Percentiles rank a stretch among this genome's conserved stretches.
These are phyloP conservation scores for Chirona hameri DNA, from an alignment of 2,888 invertebrate genomes.

Conservation along the genomic window DNA sequence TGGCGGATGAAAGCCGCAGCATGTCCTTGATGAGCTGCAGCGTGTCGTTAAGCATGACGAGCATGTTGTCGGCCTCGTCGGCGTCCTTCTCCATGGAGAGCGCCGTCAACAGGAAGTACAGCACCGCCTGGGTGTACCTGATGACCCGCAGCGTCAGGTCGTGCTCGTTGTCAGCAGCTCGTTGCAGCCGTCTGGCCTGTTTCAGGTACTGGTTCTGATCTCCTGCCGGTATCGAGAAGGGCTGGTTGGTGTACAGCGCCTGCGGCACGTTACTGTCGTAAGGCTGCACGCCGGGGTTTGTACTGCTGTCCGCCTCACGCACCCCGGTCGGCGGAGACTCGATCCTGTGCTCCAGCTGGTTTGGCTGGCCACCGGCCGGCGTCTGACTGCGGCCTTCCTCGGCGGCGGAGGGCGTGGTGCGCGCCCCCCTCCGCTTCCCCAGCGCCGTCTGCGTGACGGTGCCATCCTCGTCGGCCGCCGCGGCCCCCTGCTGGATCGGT, in stretches of 20 bases:
- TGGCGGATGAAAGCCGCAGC: constrained; percentile 4
- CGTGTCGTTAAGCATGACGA: constrained; percentile 13
- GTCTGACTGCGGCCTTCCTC: background rate
- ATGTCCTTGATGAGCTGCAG: constrained; percentile 30
- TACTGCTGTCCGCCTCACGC: constrained; percentile 29
- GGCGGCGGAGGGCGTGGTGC: background rate
- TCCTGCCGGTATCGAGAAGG: constrained; percentile 24
- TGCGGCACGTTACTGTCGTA: constrained; percentile 28
- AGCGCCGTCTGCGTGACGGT: background rate
- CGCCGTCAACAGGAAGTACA: constrained; percentile 27
- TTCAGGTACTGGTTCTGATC: constrained; percentile 29
- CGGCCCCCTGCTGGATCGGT: no score
- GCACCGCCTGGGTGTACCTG: constrained; percentile 27
- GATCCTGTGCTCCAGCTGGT: background rate
- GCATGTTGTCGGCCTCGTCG: background rate
- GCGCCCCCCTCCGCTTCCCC: background rate
- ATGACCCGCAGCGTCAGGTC: constrained; percentile 27
- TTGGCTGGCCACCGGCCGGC: background rate
- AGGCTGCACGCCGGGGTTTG: constrained; percentile 2
- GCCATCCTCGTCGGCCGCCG: background rate
- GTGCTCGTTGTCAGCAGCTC: constrained; percentile 2
- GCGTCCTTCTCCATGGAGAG: constrained; percentile 28
- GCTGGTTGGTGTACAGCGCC: constrained; percentile 25
- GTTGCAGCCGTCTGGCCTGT: background rate
- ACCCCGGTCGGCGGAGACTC: constrained; percentile 22